Evolutionary conservation across 1,140 invertebrate genomes (phyloP), one percentile per base, ranked within the genome.

Genomic region (Himalopsyche phryganea): DNA sequence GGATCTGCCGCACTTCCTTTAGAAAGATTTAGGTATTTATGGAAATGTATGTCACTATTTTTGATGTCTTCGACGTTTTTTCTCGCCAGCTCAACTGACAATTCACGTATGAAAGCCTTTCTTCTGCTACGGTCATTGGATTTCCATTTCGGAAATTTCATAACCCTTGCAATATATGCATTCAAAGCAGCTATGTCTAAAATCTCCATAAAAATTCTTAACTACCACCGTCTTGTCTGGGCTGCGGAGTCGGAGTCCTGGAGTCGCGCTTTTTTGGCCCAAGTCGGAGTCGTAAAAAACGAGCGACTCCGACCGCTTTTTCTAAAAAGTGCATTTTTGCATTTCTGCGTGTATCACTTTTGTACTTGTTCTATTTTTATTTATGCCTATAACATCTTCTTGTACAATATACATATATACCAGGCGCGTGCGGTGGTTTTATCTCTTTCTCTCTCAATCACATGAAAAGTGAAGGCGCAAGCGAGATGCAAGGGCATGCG

Each of bases 191-290:
- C 63, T n/a, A n/a, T 63, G 60, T 64, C 61, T 47, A 66, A 52
- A 23, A 66, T 49, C 28, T 66, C 63, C 38, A 48, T 65, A 58
- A 66, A 66, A n/a, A 57, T 46, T 50, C 65, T 46, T 18, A 66
- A 44, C 15, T 60, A 61, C 63, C 65, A 65, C 58, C 65, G 49
- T 44, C 60, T 54, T 40, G 36, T 62, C 40, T 35, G 49, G 45
- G 48, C 40, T 60, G 56, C 60, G 1, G 56, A 61, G 7, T 20
- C 45, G 59, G 67, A 66, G 33, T 56, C 51, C 17, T 65, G n/a
- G n/a, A n/a, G n/a, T 32, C 13, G 67, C 56, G 61, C 68, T 69
- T 61, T 69, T 58, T 41, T 68, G 66, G 2, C 53, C 53, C n/a
- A n/a, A n/a, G n/a, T n/a, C n/a, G n/a, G n/a, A n/a, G n/a, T n/a